phyloP scores from a whole-genome alignment of 2,113 vertebrate species.

The Phaethon lepturus region DNA sequence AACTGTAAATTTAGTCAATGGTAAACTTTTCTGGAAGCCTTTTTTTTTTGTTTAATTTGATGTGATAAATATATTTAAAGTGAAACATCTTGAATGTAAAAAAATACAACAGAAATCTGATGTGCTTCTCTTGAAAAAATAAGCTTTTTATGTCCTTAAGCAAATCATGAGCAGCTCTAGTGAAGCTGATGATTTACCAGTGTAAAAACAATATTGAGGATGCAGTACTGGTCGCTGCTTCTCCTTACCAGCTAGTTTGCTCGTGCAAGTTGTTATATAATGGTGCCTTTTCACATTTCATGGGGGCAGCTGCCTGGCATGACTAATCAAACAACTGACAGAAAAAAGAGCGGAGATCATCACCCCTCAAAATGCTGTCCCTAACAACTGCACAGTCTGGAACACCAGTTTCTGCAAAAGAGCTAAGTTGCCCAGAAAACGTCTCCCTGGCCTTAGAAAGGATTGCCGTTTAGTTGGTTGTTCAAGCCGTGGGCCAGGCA shows the following conservation, averaged over 20 bases:
- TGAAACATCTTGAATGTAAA: not conserved
- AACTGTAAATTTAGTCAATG: not conserved
- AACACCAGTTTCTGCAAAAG: not conserved
- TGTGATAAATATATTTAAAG: not conserved
- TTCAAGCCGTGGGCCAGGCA: not conserved
- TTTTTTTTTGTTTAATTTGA: not conserved
- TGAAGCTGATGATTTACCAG: not conserved
- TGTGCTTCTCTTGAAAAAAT: not conserved
- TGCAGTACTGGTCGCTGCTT: not conserved
- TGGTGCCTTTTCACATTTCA: conserved; percentile 15
- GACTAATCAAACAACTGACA: not conserved
- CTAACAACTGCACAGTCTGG: not conserved
- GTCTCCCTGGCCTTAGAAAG: not conserved
- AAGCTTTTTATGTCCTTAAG: not conserved
- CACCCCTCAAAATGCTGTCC: not conserved
- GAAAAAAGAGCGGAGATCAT: not conserved
- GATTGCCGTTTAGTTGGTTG: not conserved
- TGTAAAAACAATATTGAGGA: not conserved
- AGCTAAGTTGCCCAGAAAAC: not conserved
- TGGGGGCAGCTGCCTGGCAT: conserved; percentile 9
- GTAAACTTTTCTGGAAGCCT: not conserved
- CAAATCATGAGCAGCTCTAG: not conserved
- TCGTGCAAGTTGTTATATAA: not conserved
- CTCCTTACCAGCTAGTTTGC: not conserved
- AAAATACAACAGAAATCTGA: not conserved